Conservation (phyloP, 2,113 vertebrate species). For the Pelecanoides urinatrix region DNA sequence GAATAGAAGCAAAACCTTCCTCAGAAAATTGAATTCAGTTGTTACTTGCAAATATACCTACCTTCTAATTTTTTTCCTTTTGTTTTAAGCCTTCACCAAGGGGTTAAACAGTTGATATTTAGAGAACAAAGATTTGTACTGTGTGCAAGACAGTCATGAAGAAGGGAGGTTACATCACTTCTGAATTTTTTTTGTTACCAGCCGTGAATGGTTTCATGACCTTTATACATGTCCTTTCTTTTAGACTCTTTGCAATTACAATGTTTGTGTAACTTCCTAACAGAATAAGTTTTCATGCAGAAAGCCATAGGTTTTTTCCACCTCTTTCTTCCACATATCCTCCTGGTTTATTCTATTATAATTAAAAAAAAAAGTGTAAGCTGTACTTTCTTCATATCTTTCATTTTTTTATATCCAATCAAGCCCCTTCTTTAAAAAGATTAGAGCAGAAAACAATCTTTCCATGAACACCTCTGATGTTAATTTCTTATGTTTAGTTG, state of each 20-base stretch:
- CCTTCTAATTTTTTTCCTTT: neutral
- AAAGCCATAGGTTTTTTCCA: neutral
- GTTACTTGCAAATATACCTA: neutral
- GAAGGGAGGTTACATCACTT: neutral
- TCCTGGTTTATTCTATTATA: neutral
- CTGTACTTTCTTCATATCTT: neutral
- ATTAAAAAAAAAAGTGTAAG: neutral
- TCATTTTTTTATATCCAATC: neutral
- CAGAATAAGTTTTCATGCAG: neutral
- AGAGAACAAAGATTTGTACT: neutral
- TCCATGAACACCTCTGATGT: neutral
- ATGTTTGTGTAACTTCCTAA: neutral
- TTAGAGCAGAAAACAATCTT: neutral
- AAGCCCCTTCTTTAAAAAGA: neutral
- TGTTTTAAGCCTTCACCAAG: neutral
- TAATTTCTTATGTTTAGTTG: neutral
- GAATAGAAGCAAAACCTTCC: neutral
- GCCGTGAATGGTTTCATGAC: neutral
- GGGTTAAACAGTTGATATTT: neutral
- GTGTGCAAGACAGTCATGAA: neutral
- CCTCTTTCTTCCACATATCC: neutral
- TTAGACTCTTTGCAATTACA: neutral
- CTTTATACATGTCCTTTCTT: neutral
- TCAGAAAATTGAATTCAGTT: neutral
- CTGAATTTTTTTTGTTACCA: neutral